A percentile compares a stretch with the other conserved stretches of the same genome.
Conservation (phyloP, 2,113 vertebrate genomes). For the Poeciliopsis prolifica region DNA sequence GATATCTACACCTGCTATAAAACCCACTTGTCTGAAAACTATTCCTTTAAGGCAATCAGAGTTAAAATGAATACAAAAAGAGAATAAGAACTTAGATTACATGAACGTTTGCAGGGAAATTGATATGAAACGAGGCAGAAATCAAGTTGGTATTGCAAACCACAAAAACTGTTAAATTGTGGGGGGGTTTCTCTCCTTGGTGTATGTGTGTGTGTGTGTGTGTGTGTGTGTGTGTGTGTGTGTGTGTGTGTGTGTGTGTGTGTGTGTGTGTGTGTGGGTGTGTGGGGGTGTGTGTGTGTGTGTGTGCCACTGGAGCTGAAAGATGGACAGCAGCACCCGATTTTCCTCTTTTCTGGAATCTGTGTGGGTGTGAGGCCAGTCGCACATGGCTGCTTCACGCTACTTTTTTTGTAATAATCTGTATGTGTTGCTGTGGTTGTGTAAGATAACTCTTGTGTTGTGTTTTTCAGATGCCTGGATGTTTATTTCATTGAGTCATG, state of each 20-base stretch:
- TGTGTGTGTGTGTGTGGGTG: constrained; percentile 56
- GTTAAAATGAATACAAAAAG: not conserved
- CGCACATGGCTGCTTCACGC: constrained; percentile 25
- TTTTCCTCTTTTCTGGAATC: constrained; percentile 63
- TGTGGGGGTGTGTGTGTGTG: constrained; percentile 53
- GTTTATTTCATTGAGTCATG: constrained; percentile 55
- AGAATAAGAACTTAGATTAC: constrained; percentile 9
- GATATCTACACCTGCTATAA: not conserved
- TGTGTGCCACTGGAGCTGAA: constrained; percentile 64
- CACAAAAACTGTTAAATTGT: constrained; percentile 52
- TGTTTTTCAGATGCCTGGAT: constrained; percentile 39
- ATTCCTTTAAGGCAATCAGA: not conserved
- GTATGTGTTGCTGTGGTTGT: constrained; percentile 26
- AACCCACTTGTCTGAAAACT: not conserved
- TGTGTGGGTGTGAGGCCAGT: constrained; percentile 74
- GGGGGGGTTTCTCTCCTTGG: constrained; percentile 35
- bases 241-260: constrained; percentile 55
- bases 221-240: constrained; percentile 55
- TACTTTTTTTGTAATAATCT: constrained; percentile 25
- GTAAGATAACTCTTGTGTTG: constrained; percentile 18
- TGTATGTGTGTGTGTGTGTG: constrained; percentile 55
- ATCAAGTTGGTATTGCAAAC: constrained; percentile 16
- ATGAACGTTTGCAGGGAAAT: not conserved
- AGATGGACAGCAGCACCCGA: constrained; percentile 51
- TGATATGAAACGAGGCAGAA: not conserved